phyloP scores from a whole-genome alignment of 2,797 vertebrate genomes.

The Alauda arvensis region DNA sequence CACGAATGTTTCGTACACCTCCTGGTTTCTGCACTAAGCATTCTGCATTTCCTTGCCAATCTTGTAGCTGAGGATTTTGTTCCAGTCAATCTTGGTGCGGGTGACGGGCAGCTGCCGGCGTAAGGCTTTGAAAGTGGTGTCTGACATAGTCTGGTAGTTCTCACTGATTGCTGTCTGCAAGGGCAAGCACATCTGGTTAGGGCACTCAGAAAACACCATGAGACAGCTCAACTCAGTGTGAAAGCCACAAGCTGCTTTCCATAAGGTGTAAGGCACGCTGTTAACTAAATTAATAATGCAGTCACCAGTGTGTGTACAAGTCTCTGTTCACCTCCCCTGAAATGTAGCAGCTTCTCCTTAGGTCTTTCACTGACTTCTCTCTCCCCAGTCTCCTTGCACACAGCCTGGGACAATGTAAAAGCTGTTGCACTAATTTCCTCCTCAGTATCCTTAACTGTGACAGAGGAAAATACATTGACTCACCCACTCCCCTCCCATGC shows the following conservation, averaged over 20 bases:
- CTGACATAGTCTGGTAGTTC: slow-evolving; percentile 97
- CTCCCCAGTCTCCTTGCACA: neutral
- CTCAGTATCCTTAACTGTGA: neutral
- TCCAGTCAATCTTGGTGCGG: slow-evolving; percentile 97
- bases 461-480: neutral
- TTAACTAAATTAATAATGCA: neutral
- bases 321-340: neutral
- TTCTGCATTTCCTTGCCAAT: slow-evolving; percentile 98
- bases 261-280: rapidly evolving
- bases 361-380: neutral
- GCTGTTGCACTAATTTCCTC: neutral
- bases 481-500: neutral
- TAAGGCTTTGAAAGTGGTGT: slow-evolving; percentile 97
- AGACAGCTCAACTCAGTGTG: neutral
- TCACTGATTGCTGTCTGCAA: slow-evolving; percentile 92
- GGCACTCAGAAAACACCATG: neutral
- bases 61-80: slow-evolving; percentile 98
- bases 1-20: slow-evolving; percentile 28
- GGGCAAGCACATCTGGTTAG: neutral
- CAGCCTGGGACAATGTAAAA: neutral
- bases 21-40: slow-evolving; percentile 69
- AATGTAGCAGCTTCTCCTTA: neutral
- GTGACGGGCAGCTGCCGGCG: slow-evolving; percentile 93
- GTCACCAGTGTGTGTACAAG: neutral
- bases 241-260: neutral